A percentile compares a stretch with the other conserved stretches of the same genome.
Conservation (phyloP, 2,113 vertebrate genomes). For the Motacilla tschutschensis region DNA sequence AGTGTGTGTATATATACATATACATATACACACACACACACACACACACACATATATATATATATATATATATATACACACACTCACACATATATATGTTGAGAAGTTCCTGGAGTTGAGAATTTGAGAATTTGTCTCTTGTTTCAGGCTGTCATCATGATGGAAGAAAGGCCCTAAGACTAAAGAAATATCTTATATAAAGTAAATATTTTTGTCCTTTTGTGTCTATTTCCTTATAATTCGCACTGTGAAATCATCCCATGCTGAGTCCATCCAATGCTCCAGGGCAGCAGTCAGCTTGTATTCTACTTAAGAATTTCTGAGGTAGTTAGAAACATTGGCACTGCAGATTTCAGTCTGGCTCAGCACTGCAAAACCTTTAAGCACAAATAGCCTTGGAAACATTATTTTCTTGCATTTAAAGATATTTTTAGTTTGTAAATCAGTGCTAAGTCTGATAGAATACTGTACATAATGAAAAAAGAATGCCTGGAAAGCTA, state of each 20-base stretch:
- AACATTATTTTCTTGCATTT: neutral
- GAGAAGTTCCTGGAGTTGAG: neutral
- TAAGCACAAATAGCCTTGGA: neutral
- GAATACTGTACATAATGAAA: neutral
- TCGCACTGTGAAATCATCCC: neutral
- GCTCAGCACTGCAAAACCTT: neutral
- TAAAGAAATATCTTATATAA: neutral
- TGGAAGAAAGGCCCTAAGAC: neutral
- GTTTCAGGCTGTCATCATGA: neutral
- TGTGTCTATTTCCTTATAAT: neutral
- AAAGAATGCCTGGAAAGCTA: neutral
- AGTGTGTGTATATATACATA: too few species aligned
- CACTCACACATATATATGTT: rapidly evolving
- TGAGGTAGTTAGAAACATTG: neutral
- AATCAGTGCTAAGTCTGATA: neutral
- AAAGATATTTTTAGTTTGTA: neutral
- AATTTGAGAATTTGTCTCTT: neutral
- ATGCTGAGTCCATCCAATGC: neutral
- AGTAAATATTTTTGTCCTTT: neutral
- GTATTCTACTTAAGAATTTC: neutral
- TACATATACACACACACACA: rapidly evolving
- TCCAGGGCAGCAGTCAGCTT: neutral
- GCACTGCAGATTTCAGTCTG: neutral
- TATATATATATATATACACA: too few species aligned
- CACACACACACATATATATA: too few species aligned